Evolutionary conservation across 2,113 vertebrate genomes (phyloP).

Genomic region (Cynopterus brachyotis): DNA sequence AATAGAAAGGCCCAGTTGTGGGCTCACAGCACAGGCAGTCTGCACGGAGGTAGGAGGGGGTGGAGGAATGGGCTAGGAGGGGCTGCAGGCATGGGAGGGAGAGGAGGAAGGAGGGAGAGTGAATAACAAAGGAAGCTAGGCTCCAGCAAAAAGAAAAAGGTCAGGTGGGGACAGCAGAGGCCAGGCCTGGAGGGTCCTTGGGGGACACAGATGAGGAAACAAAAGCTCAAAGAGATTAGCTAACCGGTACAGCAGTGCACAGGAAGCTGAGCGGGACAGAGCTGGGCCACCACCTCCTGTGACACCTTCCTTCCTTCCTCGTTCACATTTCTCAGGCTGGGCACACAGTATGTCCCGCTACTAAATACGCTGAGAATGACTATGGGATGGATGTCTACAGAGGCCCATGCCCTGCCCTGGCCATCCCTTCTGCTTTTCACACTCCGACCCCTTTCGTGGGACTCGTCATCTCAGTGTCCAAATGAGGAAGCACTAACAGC

Average conservation of each 20-base stretch:
- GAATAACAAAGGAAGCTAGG: no score
- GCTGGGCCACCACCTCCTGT: fast-evolving
- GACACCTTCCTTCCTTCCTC: not conserved
- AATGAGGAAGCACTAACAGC: fast-evolving
- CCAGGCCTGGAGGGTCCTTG: fast-evolving
- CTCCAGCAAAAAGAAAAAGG: not conserved
- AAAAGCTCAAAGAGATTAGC: fast-evolving
- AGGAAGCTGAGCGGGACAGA: not conserved
- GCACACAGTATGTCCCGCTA: not conserved
- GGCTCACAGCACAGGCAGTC: not conserved
- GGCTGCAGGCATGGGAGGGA: no score
- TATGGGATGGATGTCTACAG: not conserved
- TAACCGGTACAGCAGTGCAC: fast-evolving
- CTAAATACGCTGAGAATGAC: fast-evolving
- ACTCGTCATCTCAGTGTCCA: not conserved
- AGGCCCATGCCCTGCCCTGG: conserved; percentile 20
- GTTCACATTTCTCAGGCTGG: fast-evolving
- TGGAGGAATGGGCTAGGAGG: not conserved
- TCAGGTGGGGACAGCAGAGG: not conserved
- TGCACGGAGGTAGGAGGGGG: not conserved
- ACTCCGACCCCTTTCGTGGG: not conserved
- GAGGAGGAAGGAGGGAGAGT: fast-evolving
- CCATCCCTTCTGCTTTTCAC: not conserved
- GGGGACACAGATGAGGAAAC: not conserved
- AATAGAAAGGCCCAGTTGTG: not conserved